A percentile compares a stretch with the other conserved stretches of the same genome.
phyloP scores from a whole-genome alignment of 2,797 vertebrate species.

The Rousettus madagascariensis region DNA sequence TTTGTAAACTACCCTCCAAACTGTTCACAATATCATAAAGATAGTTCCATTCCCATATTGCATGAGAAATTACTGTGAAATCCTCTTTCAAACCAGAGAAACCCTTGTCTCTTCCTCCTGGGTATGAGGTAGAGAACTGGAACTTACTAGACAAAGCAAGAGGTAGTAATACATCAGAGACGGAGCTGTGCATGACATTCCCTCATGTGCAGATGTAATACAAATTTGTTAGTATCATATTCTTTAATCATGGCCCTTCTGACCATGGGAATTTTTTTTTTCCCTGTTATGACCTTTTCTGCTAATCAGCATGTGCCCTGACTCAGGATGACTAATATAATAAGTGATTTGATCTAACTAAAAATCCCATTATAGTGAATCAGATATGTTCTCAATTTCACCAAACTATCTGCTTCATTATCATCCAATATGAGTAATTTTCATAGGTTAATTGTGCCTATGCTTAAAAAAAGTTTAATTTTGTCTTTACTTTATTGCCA shows the following conservation, averaged over 20 bases:
- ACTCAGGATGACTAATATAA: conserved; percentile 19
- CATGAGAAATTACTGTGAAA: neutral
- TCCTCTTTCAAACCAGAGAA: neutral
- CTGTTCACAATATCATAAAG: neutral
- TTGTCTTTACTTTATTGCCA: conserved; percentile 41
- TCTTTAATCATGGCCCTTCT: neutral
- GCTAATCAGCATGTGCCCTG: conserved; percentile 10
- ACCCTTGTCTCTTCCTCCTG: neutral
- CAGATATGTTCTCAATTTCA: conserved; percentile 63
- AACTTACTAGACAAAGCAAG: neutral
- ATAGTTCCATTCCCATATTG: neutral
- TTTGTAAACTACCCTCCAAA: neutral
- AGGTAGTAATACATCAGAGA: neutral
- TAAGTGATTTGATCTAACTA: conserved; percentile 56
- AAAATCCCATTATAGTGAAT: conserved; percentile 67
- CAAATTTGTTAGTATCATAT: neutral
- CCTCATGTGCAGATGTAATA: neutral
- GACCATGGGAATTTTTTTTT: neutral
- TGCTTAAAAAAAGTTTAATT: conserved; percentile 47
- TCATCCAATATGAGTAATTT: conserved; percentile 53
- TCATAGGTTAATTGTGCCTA: conserved; percentile 64
- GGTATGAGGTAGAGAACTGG: neutral
- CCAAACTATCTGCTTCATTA: conserved; percentile 65
- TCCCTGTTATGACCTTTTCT: neutral
- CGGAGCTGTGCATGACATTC: neutral